phyloP scores from a whole-genome alignment of 2,888 invertebrate genomes.

The Leptopilina syphax region DNA sequence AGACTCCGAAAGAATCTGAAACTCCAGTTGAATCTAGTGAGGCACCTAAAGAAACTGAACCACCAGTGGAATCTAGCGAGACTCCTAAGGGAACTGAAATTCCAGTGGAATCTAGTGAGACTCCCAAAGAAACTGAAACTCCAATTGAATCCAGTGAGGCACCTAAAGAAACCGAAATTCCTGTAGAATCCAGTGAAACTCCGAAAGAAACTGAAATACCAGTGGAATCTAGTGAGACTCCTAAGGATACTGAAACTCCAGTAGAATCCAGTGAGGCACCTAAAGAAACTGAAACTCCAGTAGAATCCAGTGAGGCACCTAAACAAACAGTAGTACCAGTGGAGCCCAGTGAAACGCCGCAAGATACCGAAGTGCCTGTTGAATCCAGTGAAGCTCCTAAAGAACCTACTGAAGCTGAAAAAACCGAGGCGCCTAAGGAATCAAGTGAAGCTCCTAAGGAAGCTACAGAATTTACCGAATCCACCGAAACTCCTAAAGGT shows the following conservation, averaged over 20 bases:
- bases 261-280: conserved; percentile 44
- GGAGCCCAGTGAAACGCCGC: neutral
- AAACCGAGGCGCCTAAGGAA: conserved; percentile 43
- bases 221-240: conserved; percentile 44
- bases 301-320: conserved; percentile 10
- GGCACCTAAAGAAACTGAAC: conserved; percentile 39
- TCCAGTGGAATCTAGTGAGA: conserved; percentile 7
- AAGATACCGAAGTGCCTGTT: neutral
- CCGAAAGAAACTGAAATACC: neutral
- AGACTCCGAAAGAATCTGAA: too few relatives aligned
- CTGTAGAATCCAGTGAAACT: neutral
- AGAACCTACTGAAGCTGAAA: neutral
- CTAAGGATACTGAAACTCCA: conserved; percentile 44
- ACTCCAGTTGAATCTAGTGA: conserved; percentile 31
- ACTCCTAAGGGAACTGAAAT: conserved; percentile 11
- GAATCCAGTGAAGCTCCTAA: neutral
- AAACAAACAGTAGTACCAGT: neutral
- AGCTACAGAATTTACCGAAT: conserved; percentile 12
- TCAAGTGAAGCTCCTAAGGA: conserved; percentile 6
- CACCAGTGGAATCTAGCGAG: conserved; percentile 27
- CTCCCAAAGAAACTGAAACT: neutral
- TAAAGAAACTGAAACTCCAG: conserved; percentile 36
- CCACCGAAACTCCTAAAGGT: conserved; percentile 39
- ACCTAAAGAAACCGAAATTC: neutral
- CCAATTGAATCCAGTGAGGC: neutral